Base-by-base conservation (phyloP, 2,113 vertebrate species). In the Ctenodactylus gundi region DNA sequence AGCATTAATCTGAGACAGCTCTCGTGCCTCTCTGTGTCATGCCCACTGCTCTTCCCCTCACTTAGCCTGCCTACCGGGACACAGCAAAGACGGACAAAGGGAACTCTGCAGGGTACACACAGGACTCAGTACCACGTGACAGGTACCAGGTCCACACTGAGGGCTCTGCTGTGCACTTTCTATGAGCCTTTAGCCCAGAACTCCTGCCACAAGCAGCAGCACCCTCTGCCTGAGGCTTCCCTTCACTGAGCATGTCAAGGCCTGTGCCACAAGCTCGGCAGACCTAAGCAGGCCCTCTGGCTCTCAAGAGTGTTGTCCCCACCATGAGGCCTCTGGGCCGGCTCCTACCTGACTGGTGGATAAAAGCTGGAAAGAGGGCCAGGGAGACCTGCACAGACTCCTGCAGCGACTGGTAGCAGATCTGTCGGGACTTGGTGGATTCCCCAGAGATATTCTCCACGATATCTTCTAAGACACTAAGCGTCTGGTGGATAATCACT, bases 341-440 rank as follows among this genome's bases (percentile, higher is more conserved):
- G 95, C 62, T 95, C 98, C 97, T 97, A 99, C 99, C 99, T 98
- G 99, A 99, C 97, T 99, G 99, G 97, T 99, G 99, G 98, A 99
- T 99, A 97, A 99, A 99, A 96, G 99, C 98, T 84, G 99, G 99
- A 97, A 99, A 99, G 96, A 99, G 99, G 95, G 98, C 98, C 93
- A 99, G 98, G 57, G 99, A 99, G 97, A 99, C 99, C 98, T 99
- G 99, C 94, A 99, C 99, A 0, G 99, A 99, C 96, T 99, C 99
- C 98, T 99, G 99, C 93, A 99, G 98, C 1, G 99, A 99, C 98
- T 99, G 99, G 96, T 99, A 99, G 97, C 99, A 99, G 97, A 99
- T 99, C 98, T 99, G 99, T 9, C 99, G 99, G 20, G 99, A 99
- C 97, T 99, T 99, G 95, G 99, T 99, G 95, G 99, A 99, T 95